Evolutionary conservation across 2,797 vertebrate species (phyloP), one percentile per base, ranked within the genome.

Genomic region (Pangasius macronema): DNA sequence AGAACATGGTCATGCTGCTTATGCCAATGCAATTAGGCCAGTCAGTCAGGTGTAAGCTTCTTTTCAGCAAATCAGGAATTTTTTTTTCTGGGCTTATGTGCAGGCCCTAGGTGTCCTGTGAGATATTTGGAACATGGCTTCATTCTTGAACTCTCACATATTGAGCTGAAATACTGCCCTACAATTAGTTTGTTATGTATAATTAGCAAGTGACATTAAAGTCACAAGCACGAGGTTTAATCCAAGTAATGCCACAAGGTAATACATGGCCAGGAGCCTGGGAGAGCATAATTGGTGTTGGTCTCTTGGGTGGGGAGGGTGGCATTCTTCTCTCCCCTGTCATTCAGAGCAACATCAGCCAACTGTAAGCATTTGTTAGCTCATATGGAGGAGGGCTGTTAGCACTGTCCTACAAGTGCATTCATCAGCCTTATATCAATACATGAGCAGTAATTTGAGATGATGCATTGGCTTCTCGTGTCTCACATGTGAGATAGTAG

Each of bases 1-100:
- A 75, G 61, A 83, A 65, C 79, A 55, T 57, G 82, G 61, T 85
- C 85, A 81, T 82, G 86, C 73, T 42, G 65, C 33, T 51, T 30
- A 88, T 75, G 86, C 61, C 85, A 89, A 39, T 88, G 83, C 63
- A 82, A 82, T 84, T 79, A 84, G 18, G 6, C 24, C 87, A 72
- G 75, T 33, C 63, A 84, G 53, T 89, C 39, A 53, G n/a, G 55
- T 83, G 84, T 72, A 73, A 67, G 36, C 22, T 49, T 16, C 16
- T 83, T 24, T 11, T 24, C 24, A 20, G 39, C 0, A 13, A 82
- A 83, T 83, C 6, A 67, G 18, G 27, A 22, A 22, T 65, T 82
- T 7, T 82, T 63, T 0, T 14, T 27, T 49, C 59, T 51, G 79
- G 79, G 13, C 57, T 27, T 81, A 61, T 42, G 1, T 42, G 20